Evolutionary conservation across 2,888 invertebrate species (phyloP), one percentile per base, ranked within the genome.

Genomic region (Embidobia sp.): DNA sequence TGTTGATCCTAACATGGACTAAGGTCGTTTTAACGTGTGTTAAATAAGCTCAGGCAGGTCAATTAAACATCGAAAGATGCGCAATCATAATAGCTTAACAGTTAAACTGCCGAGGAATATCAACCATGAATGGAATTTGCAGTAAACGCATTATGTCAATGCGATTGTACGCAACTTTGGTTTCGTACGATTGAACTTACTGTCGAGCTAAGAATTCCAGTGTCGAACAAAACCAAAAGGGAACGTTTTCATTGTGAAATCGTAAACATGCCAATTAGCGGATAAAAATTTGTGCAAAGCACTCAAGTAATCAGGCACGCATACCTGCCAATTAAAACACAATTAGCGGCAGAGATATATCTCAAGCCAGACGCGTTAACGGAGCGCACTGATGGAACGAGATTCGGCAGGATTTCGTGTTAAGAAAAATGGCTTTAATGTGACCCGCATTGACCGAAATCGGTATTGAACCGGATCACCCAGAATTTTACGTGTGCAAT

Each of bases 321-420:
- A 29, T 67, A 55, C 37, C 55, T 46, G 55, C 55, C 67, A 67
- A 67, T 67, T 67, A 67, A 67, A 67, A 48, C 37, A 55, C 67
- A 67, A 55, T 67, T 67, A 67, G 29, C 29, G 7, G 37, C 15
- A 3, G 27, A 19, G 46, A 13, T 48, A 55, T 48, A 55, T 48
- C 48, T 48, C 48, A 40, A 15, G 3, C 37, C 19, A 10, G 37
- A 46, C 7, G 53, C 15, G 27, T 22, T 55, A 48, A 48, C 19
- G 44, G 61, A 10, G 16, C 19, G 7, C 13, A 33, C 22, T 35
- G 46, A 61, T 44, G 26, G 22, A 61, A 61, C 46, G 42, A 29
- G 40, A 40, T 40, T 55, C 26, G 27, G 10, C 18, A 51, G 22
- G 4, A 8, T 37, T 26, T 44, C 29, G 57, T 44, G 57, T 8